These are phyloP conservation scores for Tethea ocularis DNA, from an alignment of 2,888 invertebrate species.

Conservation along the genomic window DNA sequence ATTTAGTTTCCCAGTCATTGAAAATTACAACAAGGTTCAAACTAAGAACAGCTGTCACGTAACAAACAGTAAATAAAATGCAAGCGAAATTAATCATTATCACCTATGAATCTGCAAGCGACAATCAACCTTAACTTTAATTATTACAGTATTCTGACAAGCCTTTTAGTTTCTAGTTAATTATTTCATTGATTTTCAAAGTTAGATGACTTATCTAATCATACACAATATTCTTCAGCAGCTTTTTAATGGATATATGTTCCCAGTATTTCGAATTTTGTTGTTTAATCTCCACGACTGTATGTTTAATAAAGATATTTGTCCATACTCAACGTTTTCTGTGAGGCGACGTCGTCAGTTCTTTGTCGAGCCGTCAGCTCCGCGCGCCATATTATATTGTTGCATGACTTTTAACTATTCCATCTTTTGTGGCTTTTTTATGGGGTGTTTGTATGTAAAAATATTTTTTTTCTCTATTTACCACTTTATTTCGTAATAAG, in stretches of 20 bases:
- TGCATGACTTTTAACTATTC: slow-evolving; percentile 53
- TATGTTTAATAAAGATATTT: slow-evolving; percentile 50
- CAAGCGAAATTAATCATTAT: no score
- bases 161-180: no score
- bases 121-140: no score
- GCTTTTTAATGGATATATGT: background rate
- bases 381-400: slow-evolving; percentile 55
- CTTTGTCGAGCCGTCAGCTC: slow-evolving; percentile 59
- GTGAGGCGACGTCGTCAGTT: slow-evolving; percentile 45
- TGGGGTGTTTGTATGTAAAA: slow-evolving; percentile 31
- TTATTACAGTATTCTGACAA: no score
- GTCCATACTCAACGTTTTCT: slow-evolving; percentile 55
- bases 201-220: no score
- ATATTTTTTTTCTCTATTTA: slow-evolving; percentile 12
- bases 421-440: slow-evolving; percentile 37
- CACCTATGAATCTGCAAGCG: no score
- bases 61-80: no score
- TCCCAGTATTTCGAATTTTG: background rate
- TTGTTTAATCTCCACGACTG: slow-evolving; percentile 12
- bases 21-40: no score
- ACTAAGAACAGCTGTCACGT: no score
- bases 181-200: no score
- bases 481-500: background rate
- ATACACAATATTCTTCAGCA: no score
- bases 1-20: no score